Evolutionary conservation across 2,888 invertebrate genomes (phyloP).

Genomic region (Brassicogethes aeneus): DNA sequence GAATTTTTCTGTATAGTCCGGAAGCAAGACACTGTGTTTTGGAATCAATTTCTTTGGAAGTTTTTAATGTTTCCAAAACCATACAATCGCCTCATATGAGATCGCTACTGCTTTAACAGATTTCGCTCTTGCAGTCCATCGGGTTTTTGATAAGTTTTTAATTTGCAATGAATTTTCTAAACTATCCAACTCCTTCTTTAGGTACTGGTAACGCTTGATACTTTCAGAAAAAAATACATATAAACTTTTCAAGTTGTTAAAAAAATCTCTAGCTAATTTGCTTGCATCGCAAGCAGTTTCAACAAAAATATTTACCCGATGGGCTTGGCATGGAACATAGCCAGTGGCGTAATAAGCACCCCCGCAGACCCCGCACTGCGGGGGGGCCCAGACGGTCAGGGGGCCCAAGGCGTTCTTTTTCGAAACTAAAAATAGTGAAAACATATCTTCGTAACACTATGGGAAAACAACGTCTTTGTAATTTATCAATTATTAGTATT

Average conservation of each 20-base stretch:
- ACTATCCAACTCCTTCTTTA: constrained; percentile 4
- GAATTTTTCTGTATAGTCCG: constrained; percentile 5
- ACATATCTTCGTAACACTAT: too few relatives aligned
- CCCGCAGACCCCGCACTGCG: too few relatives aligned
- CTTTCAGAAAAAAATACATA: constrained; percentile 6
- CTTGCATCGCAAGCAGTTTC: constrained; percentile 3
- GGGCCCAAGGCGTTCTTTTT: too few relatives aligned
- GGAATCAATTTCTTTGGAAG: constrained; percentile 1
- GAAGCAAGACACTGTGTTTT: constrained; percentile 5
- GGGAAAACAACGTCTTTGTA: too few relatives aligned
- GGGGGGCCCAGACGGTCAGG: too few relatives aligned
- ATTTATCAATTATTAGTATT: too few relatives aligned
- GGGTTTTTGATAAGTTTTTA: constrained; percentile 6
- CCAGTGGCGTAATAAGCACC: too few relatives aligned
- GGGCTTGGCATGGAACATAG: constrained; percentile 7
- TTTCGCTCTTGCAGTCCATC: constrained; percentile 7
- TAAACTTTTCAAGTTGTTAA: constrained; percentile 2
- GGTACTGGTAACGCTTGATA: constrained; percentile 1
- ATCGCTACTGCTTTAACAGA: constrained; percentile 6
- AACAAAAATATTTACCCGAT: constrained; percentile 6
- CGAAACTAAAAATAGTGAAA: too few relatives aligned
- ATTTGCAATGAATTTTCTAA: constrained; percentile 5
- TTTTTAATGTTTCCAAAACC: too few relatives aligned
- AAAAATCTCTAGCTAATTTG: constrained; percentile 4
- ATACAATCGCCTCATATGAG: constrained; percentile 2